These are phyloP conservation scores for Drosophila guanche DNA, from an alignment of 1,140 invertebrate genomes.

Conservation along the genomic window DNA sequence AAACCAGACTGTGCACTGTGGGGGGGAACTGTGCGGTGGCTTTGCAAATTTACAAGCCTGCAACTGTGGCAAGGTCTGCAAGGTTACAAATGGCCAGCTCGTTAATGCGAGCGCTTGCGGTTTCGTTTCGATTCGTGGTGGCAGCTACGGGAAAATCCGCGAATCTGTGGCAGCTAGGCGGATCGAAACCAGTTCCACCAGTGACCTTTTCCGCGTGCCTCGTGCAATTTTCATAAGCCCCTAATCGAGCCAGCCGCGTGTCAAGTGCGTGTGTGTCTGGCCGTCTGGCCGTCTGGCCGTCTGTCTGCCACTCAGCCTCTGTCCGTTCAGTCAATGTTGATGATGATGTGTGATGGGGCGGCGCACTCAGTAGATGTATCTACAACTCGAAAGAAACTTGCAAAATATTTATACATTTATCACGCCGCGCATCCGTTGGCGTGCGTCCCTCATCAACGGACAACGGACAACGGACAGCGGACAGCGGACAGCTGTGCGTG, in stretches of 20 bases:
- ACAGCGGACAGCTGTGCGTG: constrained; percentile 26
- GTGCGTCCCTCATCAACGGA: constrained; percentile 8
- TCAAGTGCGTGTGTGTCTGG: constrained; percentile 60
- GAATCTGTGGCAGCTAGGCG: constrained; percentile 8
- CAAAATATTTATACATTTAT: constrained; percentile 49
- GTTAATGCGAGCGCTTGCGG: constrained; percentile 56
- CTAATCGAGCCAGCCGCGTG: constrained; percentile 57
- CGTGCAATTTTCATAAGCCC: constrained; percentile 64
- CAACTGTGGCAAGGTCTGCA: constrained; percentile 80
- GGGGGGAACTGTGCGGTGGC: constrained; percentile 10
- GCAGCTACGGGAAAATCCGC: constrained; percentile 36
- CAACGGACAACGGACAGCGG: background rate
- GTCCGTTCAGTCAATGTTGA: background rate
- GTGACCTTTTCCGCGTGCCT: constrained; percentile 66
- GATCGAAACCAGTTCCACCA: constrained; percentile 65
- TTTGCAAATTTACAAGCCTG: constrained; percentile 44
- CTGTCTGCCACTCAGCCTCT: background rate
- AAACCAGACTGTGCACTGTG: background rate
- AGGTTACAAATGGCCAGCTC: constrained; percentile 63
- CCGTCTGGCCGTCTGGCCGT: no score
- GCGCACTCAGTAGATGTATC: constrained; percentile 14
- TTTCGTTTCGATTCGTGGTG: constrained; percentile 16
- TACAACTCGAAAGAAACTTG: constrained; percentile 19
- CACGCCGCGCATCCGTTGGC: constrained; percentile 41
- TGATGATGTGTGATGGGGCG: constrained; percentile 22